Conservation (phyloP, 2,113 vertebrate genomes). For the Thunnus thynnus region DNA sequence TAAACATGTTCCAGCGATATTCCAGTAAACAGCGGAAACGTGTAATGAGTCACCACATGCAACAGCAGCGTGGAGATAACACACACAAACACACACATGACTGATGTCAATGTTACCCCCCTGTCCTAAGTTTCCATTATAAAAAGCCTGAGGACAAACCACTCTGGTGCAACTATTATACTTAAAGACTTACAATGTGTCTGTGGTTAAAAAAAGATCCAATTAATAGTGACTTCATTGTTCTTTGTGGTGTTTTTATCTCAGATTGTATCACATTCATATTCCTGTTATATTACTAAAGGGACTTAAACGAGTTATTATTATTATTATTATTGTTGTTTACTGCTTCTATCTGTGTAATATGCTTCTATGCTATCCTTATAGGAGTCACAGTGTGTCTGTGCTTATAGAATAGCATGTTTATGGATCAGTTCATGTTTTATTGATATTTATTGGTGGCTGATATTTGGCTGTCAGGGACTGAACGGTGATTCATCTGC, state of each 20-base stretch:
- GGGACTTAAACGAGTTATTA: too few relatives aligned
- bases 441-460: too few relatives aligned
- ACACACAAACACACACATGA: slow-evolving; percentile 55
- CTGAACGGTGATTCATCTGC: too few relatives aligned
- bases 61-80: slow-evolving; percentile 56
- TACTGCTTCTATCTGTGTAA: too few relatives aligned
- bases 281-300: background rate
- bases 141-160: slow-evolving; percentile 57
- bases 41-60: slow-evolving; percentile 69
- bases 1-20: slow-evolving; percentile 76
- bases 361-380: too few relatives aligned
- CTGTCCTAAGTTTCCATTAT: slow-evolving; percentile 63
- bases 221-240: slow-evolving; percentile 51
- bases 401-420: too few relatives aligned
- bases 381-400: background rate
- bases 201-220: slow-evolving; percentile 39
- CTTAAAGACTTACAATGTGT: slow-evolving; percentile 32
- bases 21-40: slow-evolving; percentile 77
- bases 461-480: too few relatives aligned
- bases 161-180: slow-evolving; percentile 29
- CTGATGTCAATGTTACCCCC: slow-evolving; percentile 59
- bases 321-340: too few relatives aligned
- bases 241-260: slow-evolving; percentile 41
- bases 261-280: background rate
- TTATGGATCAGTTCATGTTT: too few relatives aligned